Base-by-base conservation (phyloP, 2,888 invertebrate species). In the Drosophila anceps region DNA sequence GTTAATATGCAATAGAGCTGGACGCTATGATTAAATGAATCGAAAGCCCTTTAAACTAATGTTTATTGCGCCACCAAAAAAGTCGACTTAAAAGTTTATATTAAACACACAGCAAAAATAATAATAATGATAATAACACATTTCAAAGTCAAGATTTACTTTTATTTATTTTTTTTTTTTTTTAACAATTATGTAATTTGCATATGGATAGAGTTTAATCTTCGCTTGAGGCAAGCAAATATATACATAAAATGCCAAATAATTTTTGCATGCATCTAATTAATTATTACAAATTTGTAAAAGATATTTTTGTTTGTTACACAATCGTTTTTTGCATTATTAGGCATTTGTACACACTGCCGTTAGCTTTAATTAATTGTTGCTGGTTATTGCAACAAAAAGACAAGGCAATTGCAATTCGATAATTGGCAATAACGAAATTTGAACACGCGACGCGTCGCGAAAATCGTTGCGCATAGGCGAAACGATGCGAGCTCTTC, bases 1-100 rank as follows among this genome's bases (percentile, higher is more conserved):
- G 10, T 6, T 41, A 20, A 51, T 54, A 44, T 33, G 15, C 8
- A 61, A 29, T 15, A 24, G 13, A 74, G 66, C 64, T 64, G 35
- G 79, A 73, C 67, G 33, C 53, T 57, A 81, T 79, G 79, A 83
- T 81, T 86, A 65, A 53, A 33, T 46, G 46, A 66, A 59, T 53
- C 58, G 46, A 61, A 46, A 55, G 24, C 18, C 27, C 44, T 31
- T 46, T 15, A 20, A 8, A 69, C 62, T 69, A 53, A 67, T 73
- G 81, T 79, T 81, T 84, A 74, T 82, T 84, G 82, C 82, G 85
- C 79, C 88, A 87, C 65, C 70, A 71, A 57, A 76, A 35, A 41
- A 48, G 18, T 31, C 15, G 35, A 54, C 37, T n/a, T 60, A 58
- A 69, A 69, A 79, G 53, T 58, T 73, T 50, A 76, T 33, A 44